Conservation (phyloP, 2,113 vertebrate species). For the Cyanocitta stelleri region DNA sequence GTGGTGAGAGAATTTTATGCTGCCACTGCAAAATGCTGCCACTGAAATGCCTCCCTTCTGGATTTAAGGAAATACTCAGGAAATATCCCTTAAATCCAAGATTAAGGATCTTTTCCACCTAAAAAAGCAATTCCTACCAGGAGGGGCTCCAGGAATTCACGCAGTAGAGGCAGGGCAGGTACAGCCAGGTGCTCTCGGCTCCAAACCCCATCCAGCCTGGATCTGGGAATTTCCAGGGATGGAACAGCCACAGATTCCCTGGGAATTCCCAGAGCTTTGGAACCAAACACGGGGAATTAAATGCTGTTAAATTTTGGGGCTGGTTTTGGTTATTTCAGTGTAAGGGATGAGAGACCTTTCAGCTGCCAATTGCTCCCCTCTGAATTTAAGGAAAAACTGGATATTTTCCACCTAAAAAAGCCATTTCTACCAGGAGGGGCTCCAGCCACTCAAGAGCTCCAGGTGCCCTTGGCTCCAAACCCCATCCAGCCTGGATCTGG, state of each 20-base stretch:
- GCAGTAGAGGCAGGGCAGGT: conserved; percentile 77
- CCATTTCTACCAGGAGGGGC: too few relatives aligned
- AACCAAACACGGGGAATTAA: too few relatives aligned
- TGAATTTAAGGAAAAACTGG: too few relatives aligned
- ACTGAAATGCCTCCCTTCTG: too few relatives aligned
- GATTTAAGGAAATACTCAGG: too few relatives aligned
- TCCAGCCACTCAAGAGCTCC: background rate
- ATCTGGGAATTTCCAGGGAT: background rate
- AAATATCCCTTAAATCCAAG: background rate
- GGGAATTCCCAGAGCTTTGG: background rate
- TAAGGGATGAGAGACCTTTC: too few relatives aligned
- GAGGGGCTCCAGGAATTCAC: conserved; percentile 74
- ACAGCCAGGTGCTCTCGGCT: background rate
- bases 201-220: background rate
- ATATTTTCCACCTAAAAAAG: too few relatives aligned
- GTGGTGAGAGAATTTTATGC: too few relatives aligned
- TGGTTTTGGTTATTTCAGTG: background rate
- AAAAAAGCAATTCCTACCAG: conserved; percentile 54
- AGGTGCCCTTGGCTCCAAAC: background rate
- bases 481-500: background rate
- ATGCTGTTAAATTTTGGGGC: background rate
- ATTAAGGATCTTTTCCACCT: background rate
- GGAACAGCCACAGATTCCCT: background rate
- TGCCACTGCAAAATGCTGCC: too few relatives aligned
- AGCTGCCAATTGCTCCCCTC: too few relatives aligned